Evolutionary conservation across 1,140 invertebrate genomes (phyloP).

Genomic region (Drosophila virilis): DNA sequence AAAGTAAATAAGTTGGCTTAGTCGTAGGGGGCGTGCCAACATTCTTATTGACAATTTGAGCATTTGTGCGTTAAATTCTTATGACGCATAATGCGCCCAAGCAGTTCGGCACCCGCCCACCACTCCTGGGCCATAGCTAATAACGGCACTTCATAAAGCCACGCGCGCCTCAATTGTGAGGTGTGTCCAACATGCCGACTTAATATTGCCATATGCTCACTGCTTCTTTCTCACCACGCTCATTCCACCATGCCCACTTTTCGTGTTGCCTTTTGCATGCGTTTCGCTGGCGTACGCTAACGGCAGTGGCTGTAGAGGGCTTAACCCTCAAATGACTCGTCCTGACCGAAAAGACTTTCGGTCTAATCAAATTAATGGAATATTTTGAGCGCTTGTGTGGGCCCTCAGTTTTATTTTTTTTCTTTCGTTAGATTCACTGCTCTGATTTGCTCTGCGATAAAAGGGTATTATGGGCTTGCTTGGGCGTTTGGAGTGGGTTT

Average conservation of each 20-base stretch:
- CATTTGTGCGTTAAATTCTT: slow-evolving; percentile 80
- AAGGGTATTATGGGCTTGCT: neutral
- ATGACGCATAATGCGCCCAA: slow-evolving; percentile 62
- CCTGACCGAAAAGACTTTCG: slow-evolving; percentile 49
- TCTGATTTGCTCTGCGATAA: neutral
- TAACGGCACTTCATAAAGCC: slow-evolving; percentile 75
- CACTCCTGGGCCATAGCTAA: slow-evolving; percentile 48
- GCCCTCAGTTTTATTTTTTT: slow-evolving; percentile 21
- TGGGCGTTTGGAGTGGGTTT: neutral
- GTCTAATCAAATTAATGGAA: slow-evolving; percentile 81
- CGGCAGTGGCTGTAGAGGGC: slow-evolving; percentile 23
- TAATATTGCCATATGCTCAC: slow-evolving; percentile 40
- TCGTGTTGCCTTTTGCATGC: slow-evolving; percentile 25
- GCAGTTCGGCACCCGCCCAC: slow-evolving; percentile 26
- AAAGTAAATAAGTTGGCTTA: slow-evolving; percentile 67
- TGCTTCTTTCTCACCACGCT: neutral
- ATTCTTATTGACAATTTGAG: slow-evolving; percentile 82
- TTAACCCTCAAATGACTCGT: slow-evolving; percentile 37
- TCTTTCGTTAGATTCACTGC: neutral
- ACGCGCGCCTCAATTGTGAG: slow-evolving; percentile 47
- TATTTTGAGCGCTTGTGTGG: slow-evolving; percentile 62
- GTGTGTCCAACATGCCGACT: slow-evolving; percentile 63
- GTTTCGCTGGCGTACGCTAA: slow-evolving; percentile 16
- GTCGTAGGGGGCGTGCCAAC: slow-evolving; percentile 60
- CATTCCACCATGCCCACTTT: neutral